Evolutionary conservation across 1,140 invertebrate species (phyloP), one percentile per base, ranked within the genome.

Genomic region (Zaprionus gabonicus): DNA sequence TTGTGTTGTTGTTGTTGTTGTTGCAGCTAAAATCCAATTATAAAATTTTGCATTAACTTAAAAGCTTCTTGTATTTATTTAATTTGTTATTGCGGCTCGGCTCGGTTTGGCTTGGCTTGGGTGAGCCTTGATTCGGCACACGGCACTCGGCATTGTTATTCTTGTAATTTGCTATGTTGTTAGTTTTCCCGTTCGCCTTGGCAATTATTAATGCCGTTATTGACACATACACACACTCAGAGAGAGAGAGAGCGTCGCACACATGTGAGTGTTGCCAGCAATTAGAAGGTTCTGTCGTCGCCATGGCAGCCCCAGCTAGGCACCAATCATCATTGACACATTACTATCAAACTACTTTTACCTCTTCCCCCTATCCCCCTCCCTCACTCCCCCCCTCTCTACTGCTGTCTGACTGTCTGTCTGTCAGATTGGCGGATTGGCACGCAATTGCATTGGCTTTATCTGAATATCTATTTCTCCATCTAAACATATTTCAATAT

Each of bases 11-110:
- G n/a, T 46, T 46, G 53, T 27, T 75, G 60, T 62, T 71, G 53
- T 41, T 81, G 63, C 36, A 41, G 66, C 66, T 71, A 75, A 81
- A 90, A 88, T 90, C 78, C 85, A 88, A 88, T 88, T 88, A 88
- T 88, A 81, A 83, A 71, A 85, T 85, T 82, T 82, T 81, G 71
- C 79, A 88, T 90, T 82, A 88, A 88, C 81, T 90, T 84, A 80
- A 88, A 90, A 88, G 85, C 85, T 90, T 80, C 85, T 88, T 82
- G 90, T 90, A 88, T 88, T 90, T 88, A 90, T 88, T 90, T 90
- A 88, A 90, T 88, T 88, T 90, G 76, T 85, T 85, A 85, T 90
- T 88, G 76, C 84, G 76, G 77, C 55, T 76, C 53, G 27, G 55
- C 55, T 67, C 23, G 38, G 63, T 44, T 68, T 15, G 7, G 41